Evolutionary conservation across 2,888 invertebrate genomes (phyloP).

Genomic region (Ligdia adustata): DNA sequence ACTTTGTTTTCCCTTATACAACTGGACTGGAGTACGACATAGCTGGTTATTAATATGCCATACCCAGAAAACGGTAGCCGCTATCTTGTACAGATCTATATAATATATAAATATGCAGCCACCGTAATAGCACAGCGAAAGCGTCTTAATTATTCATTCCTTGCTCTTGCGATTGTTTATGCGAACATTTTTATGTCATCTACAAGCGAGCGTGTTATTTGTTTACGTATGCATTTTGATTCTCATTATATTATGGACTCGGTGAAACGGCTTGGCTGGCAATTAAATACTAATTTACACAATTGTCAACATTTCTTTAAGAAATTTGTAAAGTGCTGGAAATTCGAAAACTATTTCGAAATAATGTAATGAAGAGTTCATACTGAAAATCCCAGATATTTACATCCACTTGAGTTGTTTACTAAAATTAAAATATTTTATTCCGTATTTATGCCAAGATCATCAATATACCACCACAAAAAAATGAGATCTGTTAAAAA

Average conservation of each 20-base stretch:
- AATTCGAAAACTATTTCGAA: no score
- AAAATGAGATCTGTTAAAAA: no score
- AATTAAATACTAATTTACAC: no score
- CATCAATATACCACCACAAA: no score
- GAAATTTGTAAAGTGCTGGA: no score
- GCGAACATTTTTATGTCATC: constrained; percentile 41
- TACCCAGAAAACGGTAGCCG: constrained; percentile 21
- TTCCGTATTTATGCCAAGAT: no score
- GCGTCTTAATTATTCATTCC: constrained; percentile 49
- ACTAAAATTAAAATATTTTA: no score
- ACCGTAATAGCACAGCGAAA: constrained; percentile 48
- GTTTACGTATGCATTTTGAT: constrained; percentile 15
- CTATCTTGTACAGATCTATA: constrained; percentile 35
- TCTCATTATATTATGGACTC: constrained; percentile 5
- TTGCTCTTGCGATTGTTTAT: constrained; percentile 62
- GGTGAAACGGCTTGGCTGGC: background rate
- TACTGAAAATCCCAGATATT: no score
- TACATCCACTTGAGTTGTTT: no score
- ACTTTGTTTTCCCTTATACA: constrained; percentile 3
- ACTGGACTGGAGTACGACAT: constrained; percentile 17
- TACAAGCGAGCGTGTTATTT: constrained; percentile 17
- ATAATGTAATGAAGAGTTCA: no score
- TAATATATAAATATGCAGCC: no score
- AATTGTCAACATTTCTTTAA: no score
- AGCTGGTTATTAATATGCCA: constrained; percentile 15